These are phyloP conservation scores for Somateria mollissima DNA, from an alignment of 2,797 vertebrate genomes.

Conservation along the genomic window DNA sequence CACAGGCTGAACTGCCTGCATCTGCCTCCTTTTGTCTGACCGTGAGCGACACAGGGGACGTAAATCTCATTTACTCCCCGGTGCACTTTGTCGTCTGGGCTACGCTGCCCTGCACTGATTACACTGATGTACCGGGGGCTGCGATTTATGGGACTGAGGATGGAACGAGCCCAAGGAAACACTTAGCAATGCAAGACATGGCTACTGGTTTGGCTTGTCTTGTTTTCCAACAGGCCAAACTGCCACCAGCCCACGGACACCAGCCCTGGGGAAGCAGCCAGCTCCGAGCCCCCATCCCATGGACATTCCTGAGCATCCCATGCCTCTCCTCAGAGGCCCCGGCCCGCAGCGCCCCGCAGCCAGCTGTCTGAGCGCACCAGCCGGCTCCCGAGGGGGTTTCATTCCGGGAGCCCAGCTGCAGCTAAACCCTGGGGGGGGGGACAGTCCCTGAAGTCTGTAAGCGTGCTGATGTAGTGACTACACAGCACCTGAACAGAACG, in stretches of 20 bases:
- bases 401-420: background rate
- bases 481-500: background rate
- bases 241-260: background rate
- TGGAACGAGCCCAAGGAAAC: background rate
- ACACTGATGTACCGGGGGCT: background rate
- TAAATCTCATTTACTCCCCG: background rate
- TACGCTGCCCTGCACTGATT: background rate
- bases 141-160: background rate
- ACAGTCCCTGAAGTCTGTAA: background rate
- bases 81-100: rapidly evolving
- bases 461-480: background rate
- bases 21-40: background rate
- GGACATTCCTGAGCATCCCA: background rate
- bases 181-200: background rate
- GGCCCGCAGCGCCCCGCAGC: background rate
- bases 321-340: background rate
- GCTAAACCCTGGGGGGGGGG: background rate
- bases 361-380: background rate
- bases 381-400: background rate
- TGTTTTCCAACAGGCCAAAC: background rate
- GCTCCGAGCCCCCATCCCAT: background rate
- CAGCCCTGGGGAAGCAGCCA: no score
- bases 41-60: rapidly evolving
- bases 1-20: background rate
- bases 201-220: background rate